Conservation (phyloP, 2,888 invertebrate species). For the Sphaerophoria taeniata region DNA sequence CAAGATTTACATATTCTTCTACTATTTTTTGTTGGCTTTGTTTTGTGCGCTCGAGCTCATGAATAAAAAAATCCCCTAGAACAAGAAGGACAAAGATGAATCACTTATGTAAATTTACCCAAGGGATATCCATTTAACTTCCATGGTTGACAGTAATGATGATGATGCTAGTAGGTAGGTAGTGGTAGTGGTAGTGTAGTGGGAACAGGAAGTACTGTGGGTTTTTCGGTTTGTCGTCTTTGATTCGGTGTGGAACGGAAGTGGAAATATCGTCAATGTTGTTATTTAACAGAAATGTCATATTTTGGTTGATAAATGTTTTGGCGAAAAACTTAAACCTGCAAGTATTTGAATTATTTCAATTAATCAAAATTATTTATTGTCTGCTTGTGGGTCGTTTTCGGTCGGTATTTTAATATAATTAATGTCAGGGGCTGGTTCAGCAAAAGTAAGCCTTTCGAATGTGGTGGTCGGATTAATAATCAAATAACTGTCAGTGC, state of each 20-base stretch:
- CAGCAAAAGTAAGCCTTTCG: no score
- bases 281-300: slow-evolving; percentile 40
- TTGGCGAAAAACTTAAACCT: background rate
- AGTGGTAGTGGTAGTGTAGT: background rate
- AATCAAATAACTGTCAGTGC: no score
- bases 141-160: slow-evolving; percentile 49
- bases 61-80: slow-evolving; percentile 44
- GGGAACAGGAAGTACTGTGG: slow-evolving; percentile 5
- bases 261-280: background rate
- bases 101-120: slow-evolving; percentile 67
- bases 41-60: slow-evolving; percentile 35
- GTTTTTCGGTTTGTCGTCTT: slow-evolving; percentile 1
- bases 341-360: slow-evolving; percentile 6
- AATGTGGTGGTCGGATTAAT: no score
- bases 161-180: slow-evolving; percentile 19
- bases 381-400: background rate
- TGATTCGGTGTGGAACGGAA: background rate
- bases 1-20: background rate
- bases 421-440: no score
- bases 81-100: slow-evolving; percentile 59
- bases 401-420: background rate
- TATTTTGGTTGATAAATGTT: slow-evolving; percentile 41
- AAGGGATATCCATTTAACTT: slow-evolving; percentile 50
- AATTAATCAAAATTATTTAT: slow-evolving; percentile 26
- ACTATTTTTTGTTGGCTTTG: slow-evolving; percentile 22